These are phyloP conservation scores for Strigamia crassipes DNA, from an alignment of 2,888 invertebrate species.

Conservation along the genomic window DNA sequence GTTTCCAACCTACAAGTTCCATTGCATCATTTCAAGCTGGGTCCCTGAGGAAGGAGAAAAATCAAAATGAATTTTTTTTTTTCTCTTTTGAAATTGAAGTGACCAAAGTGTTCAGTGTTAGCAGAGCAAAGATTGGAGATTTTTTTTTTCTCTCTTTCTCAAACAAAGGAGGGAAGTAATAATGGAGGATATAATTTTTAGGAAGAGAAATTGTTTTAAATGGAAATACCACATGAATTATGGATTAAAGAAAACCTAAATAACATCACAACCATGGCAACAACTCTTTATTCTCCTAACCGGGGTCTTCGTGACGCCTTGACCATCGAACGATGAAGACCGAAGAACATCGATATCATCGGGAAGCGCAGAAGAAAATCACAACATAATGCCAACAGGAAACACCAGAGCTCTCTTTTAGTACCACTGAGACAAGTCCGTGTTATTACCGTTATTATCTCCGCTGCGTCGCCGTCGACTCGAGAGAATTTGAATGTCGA, in stretches of 20 bases:
- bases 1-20: background rate
- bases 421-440: background rate
- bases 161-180: background rate
- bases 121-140: background rate
- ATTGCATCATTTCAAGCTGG: slow-evolving; percentile 18
- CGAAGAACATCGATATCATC: no score
- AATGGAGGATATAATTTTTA: background rate
- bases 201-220: background rate
- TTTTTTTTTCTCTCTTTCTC: background rate
- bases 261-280: no score
- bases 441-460: background rate
- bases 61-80: slow-evolving; percentile 23
- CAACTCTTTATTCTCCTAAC: no score
- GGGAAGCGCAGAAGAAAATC: background rate
- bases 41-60: background rate
- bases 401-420: background rate
- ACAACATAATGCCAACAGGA: background rate
- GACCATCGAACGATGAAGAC: no score
- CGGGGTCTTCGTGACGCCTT: no score
- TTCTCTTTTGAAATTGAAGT: background rate
- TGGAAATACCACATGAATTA: background rate
- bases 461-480: background rate
- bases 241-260: no score
- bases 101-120: background rate
- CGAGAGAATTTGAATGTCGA: no score